phyloP scores from a whole-genome alignment of 2,888 invertebrate species.

The Aphodius sticticus region DNA sequence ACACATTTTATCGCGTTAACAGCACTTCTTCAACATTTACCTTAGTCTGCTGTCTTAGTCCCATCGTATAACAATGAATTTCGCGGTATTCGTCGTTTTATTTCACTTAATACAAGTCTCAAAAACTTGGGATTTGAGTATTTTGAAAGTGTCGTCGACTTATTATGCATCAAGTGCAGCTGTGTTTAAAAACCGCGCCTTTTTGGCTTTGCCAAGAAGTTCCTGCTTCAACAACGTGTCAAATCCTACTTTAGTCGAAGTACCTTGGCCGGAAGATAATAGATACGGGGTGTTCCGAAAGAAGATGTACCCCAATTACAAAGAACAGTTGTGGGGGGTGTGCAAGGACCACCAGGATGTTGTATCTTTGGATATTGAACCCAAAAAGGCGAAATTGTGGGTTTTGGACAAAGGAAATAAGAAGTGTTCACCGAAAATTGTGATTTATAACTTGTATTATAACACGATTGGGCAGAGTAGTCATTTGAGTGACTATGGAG shows the following conservation, averaged over 20 bases:
- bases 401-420: conserved; percentile 58
- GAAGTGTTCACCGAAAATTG: conserved; percentile 57
- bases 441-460: conserved; percentile 57
- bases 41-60: neutral
- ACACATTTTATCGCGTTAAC: neutral
- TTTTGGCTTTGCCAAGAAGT: conserved; percentile 57
- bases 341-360: conserved; percentile 57
- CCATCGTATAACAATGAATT: neutral
- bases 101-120: neutral
- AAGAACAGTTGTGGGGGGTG: conserved; percentile 45
- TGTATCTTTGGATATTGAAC: conserved; percentile 57
- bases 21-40: neutral
- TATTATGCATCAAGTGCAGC: conserved; percentile 56
- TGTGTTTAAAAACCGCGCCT: conserved; percentile 58
- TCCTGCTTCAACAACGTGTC: conserved; percentile 49
- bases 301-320: conserved; percentile 38
- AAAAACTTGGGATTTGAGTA: conserved; percentile 45
- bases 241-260: conserved; percentile 56
- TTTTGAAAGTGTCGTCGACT: conserved; percentile 46
- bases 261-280: conserved; percentile 53
- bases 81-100: neutral
- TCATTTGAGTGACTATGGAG: conserved; percentile 46
- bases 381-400: conserved; percentile 58
- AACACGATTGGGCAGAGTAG: conserved; percentile 43
- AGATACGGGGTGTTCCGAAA: conserved; percentile 33